These are phyloP conservation scores for Anoplolepis gracilipes DNA, from an alignment of 1,140 invertebrate genomes.

Conservation along the genomic window DNA sequence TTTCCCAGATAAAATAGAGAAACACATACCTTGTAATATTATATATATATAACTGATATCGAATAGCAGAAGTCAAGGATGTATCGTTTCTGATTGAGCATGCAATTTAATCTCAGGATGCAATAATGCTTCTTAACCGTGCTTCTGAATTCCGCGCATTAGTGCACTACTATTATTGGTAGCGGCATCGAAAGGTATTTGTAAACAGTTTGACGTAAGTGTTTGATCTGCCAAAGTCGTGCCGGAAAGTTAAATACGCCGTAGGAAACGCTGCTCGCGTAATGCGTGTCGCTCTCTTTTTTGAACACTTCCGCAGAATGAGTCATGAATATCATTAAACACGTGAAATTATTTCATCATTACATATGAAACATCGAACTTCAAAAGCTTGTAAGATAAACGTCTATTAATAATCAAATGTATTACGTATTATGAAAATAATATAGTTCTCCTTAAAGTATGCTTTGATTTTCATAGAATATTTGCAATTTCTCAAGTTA, in stretches of 20 bases:
- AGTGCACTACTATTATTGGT: constrained; percentile 71
- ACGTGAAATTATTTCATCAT: constrained; percentile 31
- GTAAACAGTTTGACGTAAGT: constrained; percentile 65
- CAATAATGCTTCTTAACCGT: constrained; percentile 44
- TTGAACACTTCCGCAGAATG: constrained; percentile 4
- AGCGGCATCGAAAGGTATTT: constrained; percentile 58
- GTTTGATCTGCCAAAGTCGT: constrained; percentile 67
- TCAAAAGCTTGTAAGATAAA: constrained; percentile 1
- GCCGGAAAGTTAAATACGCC: constrained; percentile 64
- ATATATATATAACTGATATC: not conserved
- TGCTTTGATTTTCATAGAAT: not conserved
- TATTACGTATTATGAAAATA: not conserved
- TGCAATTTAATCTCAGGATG: constrained; percentile 42
- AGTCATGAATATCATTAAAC: constrained; percentile 18
- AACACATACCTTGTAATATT: no score
- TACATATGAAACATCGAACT: not conserved
- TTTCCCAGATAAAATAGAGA: not conserved
- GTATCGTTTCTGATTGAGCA: not conserved
- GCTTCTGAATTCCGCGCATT: constrained; percentile 66
- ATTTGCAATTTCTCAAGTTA: not conserved
- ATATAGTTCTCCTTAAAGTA: not conserved
- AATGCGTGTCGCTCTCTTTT: constrained; percentile 8
- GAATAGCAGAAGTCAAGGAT: not conserved
- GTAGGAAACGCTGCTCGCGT: constrained; percentile 45
- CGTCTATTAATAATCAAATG: not conserved